phyloP scores from a whole-genome alignment of 2,113 vertebrate species.

The Turnix velox region DNA sequence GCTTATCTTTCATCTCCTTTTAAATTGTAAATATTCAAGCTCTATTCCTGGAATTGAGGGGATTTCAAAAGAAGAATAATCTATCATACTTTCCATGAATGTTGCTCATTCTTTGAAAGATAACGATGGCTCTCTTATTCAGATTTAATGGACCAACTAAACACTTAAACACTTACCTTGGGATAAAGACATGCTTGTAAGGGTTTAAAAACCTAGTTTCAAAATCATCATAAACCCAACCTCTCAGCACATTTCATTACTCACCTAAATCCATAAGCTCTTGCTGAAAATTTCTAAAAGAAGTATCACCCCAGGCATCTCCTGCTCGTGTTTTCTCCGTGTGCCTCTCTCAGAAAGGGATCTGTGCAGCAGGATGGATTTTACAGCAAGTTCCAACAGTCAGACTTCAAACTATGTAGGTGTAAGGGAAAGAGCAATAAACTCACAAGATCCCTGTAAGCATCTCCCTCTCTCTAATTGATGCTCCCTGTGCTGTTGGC shows the following conservation, averaged over 20 bases:
- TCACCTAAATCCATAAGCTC: not conserved
- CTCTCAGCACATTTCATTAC: not conserved
- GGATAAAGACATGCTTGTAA: not conserved
- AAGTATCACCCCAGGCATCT: not conserved
- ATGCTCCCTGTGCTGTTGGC: not conserved
- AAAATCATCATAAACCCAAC: not conserved
- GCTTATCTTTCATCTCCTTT: constrained; percentile 8
- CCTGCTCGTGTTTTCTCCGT: not conserved
- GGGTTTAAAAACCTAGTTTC: not conserved
- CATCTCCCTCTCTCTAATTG: not conserved
- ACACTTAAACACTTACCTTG: not conserved
- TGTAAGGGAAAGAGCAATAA: not conserved
- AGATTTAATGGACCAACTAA: not conserved
- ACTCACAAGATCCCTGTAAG: not conserved
- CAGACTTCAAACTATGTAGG: not conserved
- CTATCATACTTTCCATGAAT: not conserved
- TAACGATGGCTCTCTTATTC: not conserved
- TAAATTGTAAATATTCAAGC: not conserved
- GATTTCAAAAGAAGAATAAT: constrained; percentile 9
- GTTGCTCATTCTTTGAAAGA: constrained; percentile 22
- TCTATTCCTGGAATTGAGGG: not conserved
- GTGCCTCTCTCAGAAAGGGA: not conserved
- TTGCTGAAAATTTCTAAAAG: not conserved
- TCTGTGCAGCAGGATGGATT: not conserved
- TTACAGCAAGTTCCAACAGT: not conserved